A percentile compares a stretch with the other conserved stretches of the same genome.
Conservation (phyloP, 2,888 invertebrate genomes). For the Parapristionchus giblindavisi region DNA sequence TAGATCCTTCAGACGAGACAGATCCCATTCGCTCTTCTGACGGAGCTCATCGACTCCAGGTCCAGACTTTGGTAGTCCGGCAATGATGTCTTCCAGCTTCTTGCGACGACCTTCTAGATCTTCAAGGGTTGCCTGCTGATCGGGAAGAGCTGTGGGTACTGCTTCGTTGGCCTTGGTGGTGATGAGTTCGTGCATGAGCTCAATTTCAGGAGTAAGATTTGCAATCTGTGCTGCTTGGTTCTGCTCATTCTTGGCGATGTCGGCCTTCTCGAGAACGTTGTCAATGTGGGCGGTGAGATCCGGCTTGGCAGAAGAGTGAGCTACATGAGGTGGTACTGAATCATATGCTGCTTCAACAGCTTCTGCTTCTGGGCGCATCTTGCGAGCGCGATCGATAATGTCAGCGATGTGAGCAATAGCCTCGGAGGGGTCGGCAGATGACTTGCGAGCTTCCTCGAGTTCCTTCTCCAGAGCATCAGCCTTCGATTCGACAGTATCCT, state of each 20-base stretch:
- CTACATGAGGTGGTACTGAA: neutral
- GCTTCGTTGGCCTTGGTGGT: slow-evolving; percentile 26
- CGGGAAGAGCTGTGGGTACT: slow-evolving; percentile 45
- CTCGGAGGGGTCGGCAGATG: neutral
- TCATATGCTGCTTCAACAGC: slow-evolving; percentile 7
- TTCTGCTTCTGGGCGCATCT: slow-evolving; percentile 15
- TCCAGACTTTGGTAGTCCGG: slow-evolving; percentile 27
- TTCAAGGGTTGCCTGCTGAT: slow-evolving; percentile 50
- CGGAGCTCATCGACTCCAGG: slow-evolving; percentile 49
- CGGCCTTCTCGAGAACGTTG: slow-evolving; percentile 17
- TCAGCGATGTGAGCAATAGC: slow-evolving; percentile 1
- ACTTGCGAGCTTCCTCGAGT: slow-evolving; percentile 24
- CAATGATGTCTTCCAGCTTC: slow-evolving; percentile 47
- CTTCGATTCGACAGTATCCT: slow-evolving; percentile 10
- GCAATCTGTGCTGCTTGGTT: slow-evolving; percentile 45
- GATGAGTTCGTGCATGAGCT: slow-evolving; percentile 45
- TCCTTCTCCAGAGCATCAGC: slow-evolving; percentile 30
- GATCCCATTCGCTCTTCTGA: slow-evolving; percentile 51
- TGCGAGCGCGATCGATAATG: slow-evolving; percentile 16
- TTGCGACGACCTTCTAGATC: slow-evolving; percentile 47
- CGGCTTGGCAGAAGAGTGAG: slow-evolving; percentile 19
- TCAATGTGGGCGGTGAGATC: slow-evolving; percentile 15
- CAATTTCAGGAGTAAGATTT: slow-evolving; percentile 47
- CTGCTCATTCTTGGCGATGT: slow-evolving; percentile 44
- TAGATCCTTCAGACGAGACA: slow-evolving; percentile 40